phyloP scores from a whole-genome alignment of 2,113 vertebrate genomes.

The Larimichthys crocea region DNA sequence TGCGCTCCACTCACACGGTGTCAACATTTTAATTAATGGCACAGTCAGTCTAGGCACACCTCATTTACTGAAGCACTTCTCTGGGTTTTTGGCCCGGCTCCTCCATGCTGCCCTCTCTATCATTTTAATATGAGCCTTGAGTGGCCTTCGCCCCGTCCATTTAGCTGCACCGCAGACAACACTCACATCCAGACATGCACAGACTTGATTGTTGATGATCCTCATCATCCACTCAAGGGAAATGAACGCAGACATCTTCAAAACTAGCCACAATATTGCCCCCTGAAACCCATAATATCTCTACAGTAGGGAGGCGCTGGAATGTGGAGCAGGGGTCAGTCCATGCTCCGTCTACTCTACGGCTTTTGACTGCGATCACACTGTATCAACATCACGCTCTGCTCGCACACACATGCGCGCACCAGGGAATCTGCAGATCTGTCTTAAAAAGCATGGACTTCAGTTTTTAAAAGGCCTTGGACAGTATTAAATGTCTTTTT shows the following conservation, averaged over 20 bases:
- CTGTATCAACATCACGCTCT: slow-evolving; percentile 58
- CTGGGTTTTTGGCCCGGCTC: slow-evolving; percentile 56
- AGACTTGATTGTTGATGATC: slow-evolving; percentile 59
- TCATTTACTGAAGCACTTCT: slow-evolving; percentile 75
- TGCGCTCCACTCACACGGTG: slow-evolving; percentile 42
- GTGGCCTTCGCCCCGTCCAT: slow-evolving; percentile 45
- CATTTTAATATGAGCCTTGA: slow-evolving; percentile 49
- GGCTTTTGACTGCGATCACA: slow-evolving; percentile 59
- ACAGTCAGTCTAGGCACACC: slow-evolving; percentile 55
- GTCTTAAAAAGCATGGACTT: background rate
- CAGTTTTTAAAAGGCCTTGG: background rate
- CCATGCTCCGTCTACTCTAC: slow-evolving; percentile 30
- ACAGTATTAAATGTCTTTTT: background rate
- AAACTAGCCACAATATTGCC: slow-evolving; percentile 58
- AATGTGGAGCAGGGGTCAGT: slow-evolving; percentile 66
- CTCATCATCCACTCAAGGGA: slow-evolving; percentile 53
- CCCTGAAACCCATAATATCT: slow-evolving; percentile 55
- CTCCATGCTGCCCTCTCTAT: slow-evolving; percentile 50
- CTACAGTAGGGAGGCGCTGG: slow-evolving; percentile 35
- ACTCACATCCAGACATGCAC: slow-evolving; percentile 36
- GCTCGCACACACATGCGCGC: slow-evolving; percentile 17
- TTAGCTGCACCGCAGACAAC: slow-evolving; percentile 39
- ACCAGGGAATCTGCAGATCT: background rate
- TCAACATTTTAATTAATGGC: slow-evolving; percentile 76
- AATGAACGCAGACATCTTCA: slow-evolving; percentile 62